Base-by-base conservation (phyloP, 92 coral and sea anemone genomes). In the Phenganax stokvisi region DNA sequence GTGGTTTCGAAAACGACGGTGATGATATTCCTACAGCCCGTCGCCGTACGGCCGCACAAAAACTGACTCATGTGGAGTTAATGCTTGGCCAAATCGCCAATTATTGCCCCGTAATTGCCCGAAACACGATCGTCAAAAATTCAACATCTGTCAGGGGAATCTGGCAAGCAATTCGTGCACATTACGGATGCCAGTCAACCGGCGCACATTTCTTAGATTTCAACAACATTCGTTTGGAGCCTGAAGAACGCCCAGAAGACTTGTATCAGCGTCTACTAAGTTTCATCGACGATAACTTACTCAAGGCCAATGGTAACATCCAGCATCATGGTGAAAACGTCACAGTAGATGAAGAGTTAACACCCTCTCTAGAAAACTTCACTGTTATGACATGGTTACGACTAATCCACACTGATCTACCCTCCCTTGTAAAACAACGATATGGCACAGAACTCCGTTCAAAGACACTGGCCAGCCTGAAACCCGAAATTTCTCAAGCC, bases 391-490 rank as follows among this genome's bases (percentile, higher is more conserved):
- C 56, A 37, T 37, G 77, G 77, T 55, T 72, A 37, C 68, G 68
- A 6, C 10, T 62, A 25, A 12, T 62, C 7, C 68, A 20, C 25
- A 20, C 25, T 20, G 25, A 20, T 20, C 25, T 20, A 20, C 25
- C 25, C 25, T 20, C 25, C 7, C 28, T 62, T 6, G 29, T 62
- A 7, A 62, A 62, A 15, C 68, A 62, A 74, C 83, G 77, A 8
- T 84, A 84, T 51, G 83, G 83, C 66, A 84, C 83, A 77, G 86
- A 16, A 67, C 27, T 28, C 6, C 53, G 79, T 30, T 44, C 84
- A 81, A 0, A 75, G 74, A 75, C 76, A 28, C 76, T 71, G 0
- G 76, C 76, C 44, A 47, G 56, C 54, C 76, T 71, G 1, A 71
- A 71, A 11, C 76, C 76, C 2, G 76, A 71, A 71, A 71, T 71